Conservation (phyloP, 1,140 invertebrate species). For the Helicoverpa zea region DNA sequence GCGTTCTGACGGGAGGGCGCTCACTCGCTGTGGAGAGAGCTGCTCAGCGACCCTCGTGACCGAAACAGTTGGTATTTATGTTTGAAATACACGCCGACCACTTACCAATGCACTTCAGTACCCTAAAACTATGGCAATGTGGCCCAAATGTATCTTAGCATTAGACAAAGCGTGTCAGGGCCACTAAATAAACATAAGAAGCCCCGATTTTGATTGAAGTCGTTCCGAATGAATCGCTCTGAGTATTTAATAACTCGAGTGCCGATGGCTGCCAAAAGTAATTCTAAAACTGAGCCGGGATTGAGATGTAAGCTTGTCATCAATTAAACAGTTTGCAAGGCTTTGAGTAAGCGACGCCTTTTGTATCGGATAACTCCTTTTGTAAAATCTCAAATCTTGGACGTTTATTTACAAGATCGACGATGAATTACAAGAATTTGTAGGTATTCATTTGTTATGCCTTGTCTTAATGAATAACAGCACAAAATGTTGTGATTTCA, state of each 20-base stretch:
- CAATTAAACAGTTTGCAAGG: constrained; percentile 1
- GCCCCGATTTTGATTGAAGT: background rate
- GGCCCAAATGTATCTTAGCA: too few species aligned
- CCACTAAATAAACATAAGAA: background rate
- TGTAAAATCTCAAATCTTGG: background rate
- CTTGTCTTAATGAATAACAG: too few species aligned
- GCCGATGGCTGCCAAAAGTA: background rate
- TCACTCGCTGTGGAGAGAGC: background rate
- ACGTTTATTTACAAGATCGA: background rate
- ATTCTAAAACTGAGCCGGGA: background rate
- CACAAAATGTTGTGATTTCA: too few species aligned
- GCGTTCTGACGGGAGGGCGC: constrained; percentile 6
- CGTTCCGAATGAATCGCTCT: background rate
- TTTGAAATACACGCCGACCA: background rate
- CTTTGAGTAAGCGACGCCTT: background rate
- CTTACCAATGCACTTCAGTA: background rate
- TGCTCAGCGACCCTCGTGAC: background rate
- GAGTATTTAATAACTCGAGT: background rate
- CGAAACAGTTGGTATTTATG: constrained; percentile 24
- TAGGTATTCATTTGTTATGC: too few species aligned
- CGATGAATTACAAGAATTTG: background rate
- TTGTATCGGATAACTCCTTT: background rate
- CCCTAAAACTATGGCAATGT: too few species aligned
- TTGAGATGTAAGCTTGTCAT: background rate
- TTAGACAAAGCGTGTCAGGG: too few species aligned